Base-by-base conservation (phyloP, 2,113 vertebrate species). In the Heterotis niloticus region DNA sequence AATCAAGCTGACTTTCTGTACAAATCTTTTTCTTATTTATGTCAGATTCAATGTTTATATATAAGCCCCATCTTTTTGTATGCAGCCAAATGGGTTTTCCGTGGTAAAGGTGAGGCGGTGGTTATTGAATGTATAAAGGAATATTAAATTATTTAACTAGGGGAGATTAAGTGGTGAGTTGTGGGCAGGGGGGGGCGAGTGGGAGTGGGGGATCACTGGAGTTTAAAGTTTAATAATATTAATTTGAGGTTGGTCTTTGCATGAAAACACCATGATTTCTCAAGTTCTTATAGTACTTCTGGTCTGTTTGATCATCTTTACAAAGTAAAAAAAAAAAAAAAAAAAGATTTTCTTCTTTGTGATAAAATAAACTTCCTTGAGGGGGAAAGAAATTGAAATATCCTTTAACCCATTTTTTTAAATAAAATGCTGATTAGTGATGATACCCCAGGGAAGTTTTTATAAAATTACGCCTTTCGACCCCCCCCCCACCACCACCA, bases 401-500 rank as follows among this genome's bases (percentile, higher is more conserved):
- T 74, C 71, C 71, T 59, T 74, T 74, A 74, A 74, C 64, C 79
- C 57, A 62, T 80, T 75, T 79, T 78, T 86, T 84, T 83, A 83
- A 89, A 83, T 87, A 90, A 90, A 87, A 90, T 83, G 86, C 83
- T 75, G 85, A 90, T 88, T 82, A 85, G 78, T 70, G 70, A 44
- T 66, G 82, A 79, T 57, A 82, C 86, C 88, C 87, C 24, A 28
- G 77, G 84, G 90, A 87, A 79, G 60, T 77, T 77, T 59, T 90
- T 86, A 91, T 92, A 86, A 89, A 86, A 89, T 89, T 89, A 91
- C 83, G 86, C 78, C 87, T 70, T 71, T 82, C 82, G 74, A 80
- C 51, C 71, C 7, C 54, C 71, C 14, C 52, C 52, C 9, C 34
- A 44, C 34, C 13, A 0, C 67, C 34, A 12, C 68, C 75, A 57